phyloP scores from a whole-genome alignment of 2,888 invertebrate species.

The Drosophila tripunctata region DNA sequence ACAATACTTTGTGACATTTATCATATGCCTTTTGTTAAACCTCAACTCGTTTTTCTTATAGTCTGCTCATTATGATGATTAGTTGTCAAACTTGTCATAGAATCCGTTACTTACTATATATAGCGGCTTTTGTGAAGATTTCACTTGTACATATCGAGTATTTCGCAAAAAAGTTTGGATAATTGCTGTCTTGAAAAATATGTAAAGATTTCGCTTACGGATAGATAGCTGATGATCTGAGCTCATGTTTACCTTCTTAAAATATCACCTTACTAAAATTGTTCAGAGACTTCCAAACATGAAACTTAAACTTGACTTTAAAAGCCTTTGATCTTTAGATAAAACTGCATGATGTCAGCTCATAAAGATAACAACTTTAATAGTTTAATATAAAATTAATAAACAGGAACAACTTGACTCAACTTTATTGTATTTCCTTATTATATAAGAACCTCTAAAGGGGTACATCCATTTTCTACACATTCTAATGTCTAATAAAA shows the following conservation, averaged over 20 bases:
- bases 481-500: too few species aligned
- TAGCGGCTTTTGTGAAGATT: background rate
- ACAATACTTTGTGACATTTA: background rate
- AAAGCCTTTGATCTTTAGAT: background rate
- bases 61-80: background rate
- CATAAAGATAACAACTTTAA: too few species aligned
- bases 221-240: background rate
- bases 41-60: background rate
- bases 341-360: background rate
- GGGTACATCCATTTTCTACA: too few species aligned
- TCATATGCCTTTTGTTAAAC: background rate
- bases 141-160: background rate
- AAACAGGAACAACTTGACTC: too few species aligned
- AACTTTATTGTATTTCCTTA: too few species aligned
- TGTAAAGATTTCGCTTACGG: background rate
- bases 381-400: too few species aligned
- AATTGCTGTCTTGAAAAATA: background rate
- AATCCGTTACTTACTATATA: background rate
- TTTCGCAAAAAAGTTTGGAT: too few species aligned
- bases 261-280: background rate
- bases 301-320: constrained; percentile 1
- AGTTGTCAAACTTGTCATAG: background rate
- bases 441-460: too few species aligned
- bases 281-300: background rate
- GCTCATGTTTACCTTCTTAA: background rate